Evolutionary conservation across 2,888 invertebrate genomes (phyloP).

Genomic region (Ennomos fuscantarius): DNA sequence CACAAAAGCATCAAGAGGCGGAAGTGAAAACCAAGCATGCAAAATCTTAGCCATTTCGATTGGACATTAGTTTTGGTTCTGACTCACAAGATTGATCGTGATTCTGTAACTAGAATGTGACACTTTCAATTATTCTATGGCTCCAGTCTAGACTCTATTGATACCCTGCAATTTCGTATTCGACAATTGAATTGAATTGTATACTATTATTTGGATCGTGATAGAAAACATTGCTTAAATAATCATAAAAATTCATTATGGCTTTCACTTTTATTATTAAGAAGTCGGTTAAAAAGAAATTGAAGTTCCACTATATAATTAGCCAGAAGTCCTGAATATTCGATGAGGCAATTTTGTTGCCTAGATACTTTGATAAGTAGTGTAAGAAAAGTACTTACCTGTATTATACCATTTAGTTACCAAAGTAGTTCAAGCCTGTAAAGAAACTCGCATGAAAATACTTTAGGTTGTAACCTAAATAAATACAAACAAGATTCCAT

Average conservation of each 20-base stretch:
- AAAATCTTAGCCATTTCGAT: slow-evolving; percentile 51
- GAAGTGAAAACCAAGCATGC: slow-evolving; percentile 54
- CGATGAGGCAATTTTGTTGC: too few relatives aligned
- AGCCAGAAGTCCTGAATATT: too few relatives aligned
- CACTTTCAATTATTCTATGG: slow-evolving; percentile 22
- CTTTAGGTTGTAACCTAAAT: too few relatives aligned
- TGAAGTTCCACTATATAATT: too few relatives aligned
- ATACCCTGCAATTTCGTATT: slow-evolving; percentile 11
- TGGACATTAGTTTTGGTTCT: slow-evolving; percentile 30
- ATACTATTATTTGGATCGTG: slow-evolving; percentile 1
- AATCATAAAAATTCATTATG: slow-evolving; percentile 1
- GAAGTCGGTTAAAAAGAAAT: too few relatives aligned
- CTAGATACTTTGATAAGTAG: too few relatives aligned
- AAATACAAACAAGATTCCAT: too few relatives aligned
- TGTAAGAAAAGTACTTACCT: too few relatives aligned
- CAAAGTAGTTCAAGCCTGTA: too few relatives aligned
- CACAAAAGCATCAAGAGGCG: slow-evolving; percentile 53
- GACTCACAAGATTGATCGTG: slow-evolving; percentile 23
- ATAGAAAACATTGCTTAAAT: slow-evolving; percentile 15
- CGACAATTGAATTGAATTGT: slow-evolving; percentile 14
- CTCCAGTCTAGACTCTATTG: slow-evolving; percentile 13
- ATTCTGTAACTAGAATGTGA: slow-evolving; percentile 22
- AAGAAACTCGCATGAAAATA: too few relatives aligned
- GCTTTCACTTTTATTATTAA: slow-evolving; percentile 16
- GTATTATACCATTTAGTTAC: too few relatives aligned